Conservation (phyloP, 2,888 invertebrate genomes). For the Caradrina kadenii region DNA sequence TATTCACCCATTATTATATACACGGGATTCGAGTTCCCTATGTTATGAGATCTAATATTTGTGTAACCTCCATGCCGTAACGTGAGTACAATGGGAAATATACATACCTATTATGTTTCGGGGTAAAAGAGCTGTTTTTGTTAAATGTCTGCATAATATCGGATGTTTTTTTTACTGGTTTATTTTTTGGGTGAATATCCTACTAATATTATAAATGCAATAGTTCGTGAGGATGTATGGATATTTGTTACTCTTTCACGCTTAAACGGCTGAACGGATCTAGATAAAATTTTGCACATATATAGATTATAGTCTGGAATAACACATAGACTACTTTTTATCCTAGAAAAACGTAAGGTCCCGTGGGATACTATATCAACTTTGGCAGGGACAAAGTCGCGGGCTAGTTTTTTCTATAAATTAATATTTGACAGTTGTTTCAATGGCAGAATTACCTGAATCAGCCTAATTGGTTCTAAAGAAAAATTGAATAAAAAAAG, state of each 20-base stretch:
- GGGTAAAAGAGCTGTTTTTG: constrained; percentile 23
- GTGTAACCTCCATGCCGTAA: constrained; percentile 42
- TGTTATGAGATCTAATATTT: constrained; percentile 60
- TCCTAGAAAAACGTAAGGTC: no score
- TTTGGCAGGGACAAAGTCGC: no score
- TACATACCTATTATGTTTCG: constrained; percentile 13
- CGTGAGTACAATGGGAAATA: constrained; percentile 44
- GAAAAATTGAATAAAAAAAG: not conserved
- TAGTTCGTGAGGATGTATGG: no score
- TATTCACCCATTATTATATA: constrained; percentile 58
- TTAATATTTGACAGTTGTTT: not conserved
- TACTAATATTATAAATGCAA: no score
- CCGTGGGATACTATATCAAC: no score
- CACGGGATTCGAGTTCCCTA: constrained; percentile 35
- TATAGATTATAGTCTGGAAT: no score
- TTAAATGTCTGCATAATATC: constrained; percentile 8
- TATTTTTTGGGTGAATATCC: constrained; percentile 1
- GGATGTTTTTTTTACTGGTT: constrained; percentile 17
- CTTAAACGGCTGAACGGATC: no score
- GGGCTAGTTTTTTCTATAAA: constrained; percentile 16
- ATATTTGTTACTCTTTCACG: no score
- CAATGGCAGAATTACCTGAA: no score
- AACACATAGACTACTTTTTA: no score
- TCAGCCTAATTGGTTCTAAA: no score
- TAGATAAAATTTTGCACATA: no score